These are phyloP conservation scores for Dicentrarchus labrax DNA, from an alignment of 2,113 vertebrate species.

Conservation along the genomic window DNA sequence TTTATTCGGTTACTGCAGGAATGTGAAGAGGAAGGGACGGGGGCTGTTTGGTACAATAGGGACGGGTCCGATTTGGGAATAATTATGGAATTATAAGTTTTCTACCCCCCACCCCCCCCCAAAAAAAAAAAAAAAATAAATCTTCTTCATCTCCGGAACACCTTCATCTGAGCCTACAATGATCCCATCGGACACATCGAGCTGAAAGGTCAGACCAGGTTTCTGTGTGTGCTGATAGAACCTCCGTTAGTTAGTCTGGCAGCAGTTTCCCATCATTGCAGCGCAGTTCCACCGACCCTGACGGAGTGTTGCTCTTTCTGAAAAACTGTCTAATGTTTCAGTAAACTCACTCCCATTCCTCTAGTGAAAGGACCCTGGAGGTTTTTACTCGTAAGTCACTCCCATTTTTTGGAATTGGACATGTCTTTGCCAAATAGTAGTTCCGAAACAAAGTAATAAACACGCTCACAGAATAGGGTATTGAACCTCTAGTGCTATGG, in stretches of 20 bases:
- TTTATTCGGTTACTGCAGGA: slow-evolving; percentile 56
- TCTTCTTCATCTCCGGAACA: not conserved
- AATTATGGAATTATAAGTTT: slow-evolving; percentile 48
- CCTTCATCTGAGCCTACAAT: slow-evolving; percentile 44
- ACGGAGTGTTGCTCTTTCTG: not conserved
- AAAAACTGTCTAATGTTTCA: not conserved
- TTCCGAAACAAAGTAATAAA: not conserved
- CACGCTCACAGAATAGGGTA: not conserved
- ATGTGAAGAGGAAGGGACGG: slow-evolving; percentile 21
- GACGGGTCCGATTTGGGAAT: not conserved
- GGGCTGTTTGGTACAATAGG: not conserved
- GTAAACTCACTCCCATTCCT: slow-evolving; percentile 1
- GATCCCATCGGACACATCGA: slow-evolving; percentile 47
- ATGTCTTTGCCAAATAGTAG: not conserved
- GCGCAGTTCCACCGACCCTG: not conserved
- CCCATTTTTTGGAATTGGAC: not conserved
- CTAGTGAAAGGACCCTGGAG: not conserved
- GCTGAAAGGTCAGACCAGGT: slow-evolving; percentile 64
- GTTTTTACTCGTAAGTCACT: not conserved
- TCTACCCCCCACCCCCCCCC: not conserved
- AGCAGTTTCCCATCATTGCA: not conserved
- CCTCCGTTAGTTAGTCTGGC: not conserved
- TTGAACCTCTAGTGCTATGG: not conserved
- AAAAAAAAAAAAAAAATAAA: too few species aligned
- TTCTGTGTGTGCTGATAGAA: not conserved